phyloP scores from a whole-genome alignment of 2,888 invertebrate species.

The Melinaea marsaeus region DNA sequence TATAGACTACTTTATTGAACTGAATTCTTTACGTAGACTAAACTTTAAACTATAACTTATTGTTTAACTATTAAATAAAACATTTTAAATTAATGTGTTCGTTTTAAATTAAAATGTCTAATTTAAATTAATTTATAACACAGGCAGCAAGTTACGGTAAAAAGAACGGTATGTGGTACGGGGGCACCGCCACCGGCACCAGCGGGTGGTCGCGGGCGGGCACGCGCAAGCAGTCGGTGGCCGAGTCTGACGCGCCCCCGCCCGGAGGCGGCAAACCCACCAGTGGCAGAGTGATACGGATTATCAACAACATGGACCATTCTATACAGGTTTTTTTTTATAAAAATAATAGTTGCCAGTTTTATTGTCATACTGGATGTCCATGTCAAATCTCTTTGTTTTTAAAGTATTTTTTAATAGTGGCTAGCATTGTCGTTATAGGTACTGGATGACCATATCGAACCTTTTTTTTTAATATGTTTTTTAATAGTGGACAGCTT shows the following conservation, averaged over 20 bases:
- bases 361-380: no score
- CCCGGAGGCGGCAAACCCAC: constrained; percentile 83
- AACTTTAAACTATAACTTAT: no score
- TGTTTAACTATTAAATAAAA: no score
- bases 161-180: constrained; percentile 93
- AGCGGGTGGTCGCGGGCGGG: constrained; percentile 85
- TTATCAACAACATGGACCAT: constrained; percentile 95
- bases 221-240: constrained; percentile 89
- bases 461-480: no score
- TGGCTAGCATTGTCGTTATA: no score
- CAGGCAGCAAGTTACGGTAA: constrained; percentile 94
- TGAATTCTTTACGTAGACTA: no score
- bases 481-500: no score
- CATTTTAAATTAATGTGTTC: no score
- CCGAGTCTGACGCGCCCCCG: constrained; percentile 87
- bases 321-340: constrained; percentile 84
- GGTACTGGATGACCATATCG: no score
- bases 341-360: not conserved
- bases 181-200: constrained; percentile 72
- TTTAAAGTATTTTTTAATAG: no score
- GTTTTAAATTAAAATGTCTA: not conserved
- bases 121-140: not conserved
- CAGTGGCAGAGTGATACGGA: constrained; percentile 91
- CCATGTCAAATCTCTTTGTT: no score
- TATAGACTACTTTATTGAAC: constrained; percentile 7